Evolutionary conservation across 2,888 invertebrate genomes (phyloP), one percentile per base, ranked within the genome.

Genomic region (Dolichomitus sp.): DNA sequence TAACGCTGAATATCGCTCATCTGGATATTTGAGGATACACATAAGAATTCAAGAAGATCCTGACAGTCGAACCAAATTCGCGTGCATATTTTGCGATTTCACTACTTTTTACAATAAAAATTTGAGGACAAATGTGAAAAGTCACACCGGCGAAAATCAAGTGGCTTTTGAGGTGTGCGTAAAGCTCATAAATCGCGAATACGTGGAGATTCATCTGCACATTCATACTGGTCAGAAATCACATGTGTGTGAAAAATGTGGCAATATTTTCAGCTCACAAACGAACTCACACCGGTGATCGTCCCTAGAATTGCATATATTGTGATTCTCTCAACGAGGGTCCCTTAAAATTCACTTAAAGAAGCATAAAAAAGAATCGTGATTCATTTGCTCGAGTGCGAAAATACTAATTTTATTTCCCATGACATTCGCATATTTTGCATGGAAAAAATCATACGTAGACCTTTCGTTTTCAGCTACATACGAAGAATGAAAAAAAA

Each of bases 21-120:
- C n/a, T n/a, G n/a, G 94, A 81, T 87, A 94, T 3, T 89, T 95
- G 0, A 94, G 94, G 74, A 94, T 95, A 57, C 95, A 95, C 89
- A 84, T 94, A 73, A 94, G 94, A 6, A 94, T 94, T 27, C 94
- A 91, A 45, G 77, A 19, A 11, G 50, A 48, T 63, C 76, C 75
- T 17, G 61, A 66, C 5, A 59, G 40, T 14, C 12, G 50, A 63
- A 50, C 61, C 30, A 19, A 40, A 17, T 85, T 72, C 48, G 54
- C 45, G 27, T 83, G 84, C 48, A 74, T 65, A 23, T 42, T 81
- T 19, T 86, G 86, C 37, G 66, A 69, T 4, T 81, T 77, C 33
- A 27, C 17, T 12, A 81, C 81, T 1, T 54, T 75, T 59, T 48
- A 76, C 37, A 79, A 50, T 54, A 48, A 54, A 14, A 75, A 42